phyloP scores from a whole-genome alignment of 2,888 invertebrate genomes.

The Eupithecia pulchellata region DNA sequence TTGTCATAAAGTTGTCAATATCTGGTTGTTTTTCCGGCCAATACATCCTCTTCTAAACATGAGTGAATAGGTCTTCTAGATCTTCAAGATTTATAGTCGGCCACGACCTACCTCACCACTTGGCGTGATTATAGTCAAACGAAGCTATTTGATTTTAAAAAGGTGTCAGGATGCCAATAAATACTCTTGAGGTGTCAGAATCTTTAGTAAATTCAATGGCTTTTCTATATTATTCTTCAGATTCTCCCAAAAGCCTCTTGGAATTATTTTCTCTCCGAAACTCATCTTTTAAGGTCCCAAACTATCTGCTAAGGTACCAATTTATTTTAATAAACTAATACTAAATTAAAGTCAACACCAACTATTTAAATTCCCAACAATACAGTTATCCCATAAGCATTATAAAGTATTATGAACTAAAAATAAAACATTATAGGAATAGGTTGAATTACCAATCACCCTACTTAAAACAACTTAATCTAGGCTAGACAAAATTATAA shows the following conservation, averaged over 20 bases:
- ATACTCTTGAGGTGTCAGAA: not conserved
- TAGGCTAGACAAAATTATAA: not conserved
- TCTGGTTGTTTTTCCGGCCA: too few species aligned
- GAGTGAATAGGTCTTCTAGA: too few species aligned
- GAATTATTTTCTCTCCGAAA: not conserved
- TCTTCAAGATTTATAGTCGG: too few species aligned
- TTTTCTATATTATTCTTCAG: not conserved
- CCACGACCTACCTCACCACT: too few species aligned
- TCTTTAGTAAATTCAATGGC: not conserved
- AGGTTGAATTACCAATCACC: slow-evolving; percentile 15
- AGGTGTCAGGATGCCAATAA: not conserved
- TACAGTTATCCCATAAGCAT: not conserved
- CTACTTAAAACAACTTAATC: not conserved
- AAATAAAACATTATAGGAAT: not conserved
- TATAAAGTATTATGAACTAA: not conserved
- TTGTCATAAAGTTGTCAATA: too few species aligned
- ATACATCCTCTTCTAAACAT: too few species aligned
- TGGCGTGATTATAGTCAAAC: too few species aligned
- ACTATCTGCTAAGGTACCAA: not conserved
- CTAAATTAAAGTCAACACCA: not conserved
- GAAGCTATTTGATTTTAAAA: not conserved
- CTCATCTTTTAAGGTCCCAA: too few species aligned
- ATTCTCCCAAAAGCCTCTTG: not conserved
- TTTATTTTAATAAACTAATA: too few species aligned
- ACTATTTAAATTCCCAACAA: not conserved